Percentiles rank a stretch among this genome's conserved stretches.
Conservation (phyloP, 2,888 invertebrate genomes). For the Pimpla rufipes region DNA sequence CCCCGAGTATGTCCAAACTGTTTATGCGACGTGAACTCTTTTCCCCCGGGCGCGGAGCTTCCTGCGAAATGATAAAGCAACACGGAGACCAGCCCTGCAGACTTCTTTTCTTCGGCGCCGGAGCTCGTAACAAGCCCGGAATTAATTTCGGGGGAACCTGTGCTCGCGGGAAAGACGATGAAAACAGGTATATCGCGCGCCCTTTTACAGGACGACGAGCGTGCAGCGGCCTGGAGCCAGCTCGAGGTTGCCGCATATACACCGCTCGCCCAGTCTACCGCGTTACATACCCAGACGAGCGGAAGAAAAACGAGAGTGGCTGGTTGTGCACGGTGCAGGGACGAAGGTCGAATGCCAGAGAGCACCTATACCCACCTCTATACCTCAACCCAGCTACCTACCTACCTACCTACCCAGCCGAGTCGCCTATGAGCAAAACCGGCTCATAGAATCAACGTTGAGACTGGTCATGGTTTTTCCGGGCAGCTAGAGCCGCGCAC, state of each 20-base stretch:
- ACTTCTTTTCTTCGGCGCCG: slow-evolving; percentile 22
- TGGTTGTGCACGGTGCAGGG: slow-evolving; percentile 66
- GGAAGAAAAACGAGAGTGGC: slow-evolving; percentile 52
- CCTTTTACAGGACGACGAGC: slow-evolving; percentile 15
- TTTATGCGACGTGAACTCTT: slow-evolving; percentile 48
- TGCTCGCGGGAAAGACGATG: slow-evolving; percentile 62
- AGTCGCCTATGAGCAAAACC: slow-evolving; percentile 67
- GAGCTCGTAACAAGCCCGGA: slow-evolving; percentile 48
- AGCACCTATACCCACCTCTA: slow-evolving; percentile 41
- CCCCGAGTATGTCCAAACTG: slow-evolving; percentile 7
- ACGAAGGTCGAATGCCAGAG: slow-evolving; percentile 65
- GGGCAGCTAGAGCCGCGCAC: slow-evolving; percentile 57
- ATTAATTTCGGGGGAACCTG: slow-evolving; percentile 70
- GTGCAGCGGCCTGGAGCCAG: neutral
- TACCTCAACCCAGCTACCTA: neutral
- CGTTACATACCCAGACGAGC: slow-evolving; percentile 49
- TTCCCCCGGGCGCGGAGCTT: slow-evolving; percentile 35
- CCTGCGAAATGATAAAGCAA: slow-evolving; percentile 50
- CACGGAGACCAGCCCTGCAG: slow-evolving; percentile 18
- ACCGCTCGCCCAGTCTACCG: slow-evolving; percentile 33
- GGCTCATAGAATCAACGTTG: slow-evolving; percentile 80
- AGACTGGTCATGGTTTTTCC: slow-evolving; percentile 83
- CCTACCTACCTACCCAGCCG: too few relatives aligned
- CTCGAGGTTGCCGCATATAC: too few relatives aligned
- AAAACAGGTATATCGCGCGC: slow-evolving; percentile 68